Conservation (phyloP, 1,140 invertebrate genomes). For the Paraescarpia echinospica region DNA sequence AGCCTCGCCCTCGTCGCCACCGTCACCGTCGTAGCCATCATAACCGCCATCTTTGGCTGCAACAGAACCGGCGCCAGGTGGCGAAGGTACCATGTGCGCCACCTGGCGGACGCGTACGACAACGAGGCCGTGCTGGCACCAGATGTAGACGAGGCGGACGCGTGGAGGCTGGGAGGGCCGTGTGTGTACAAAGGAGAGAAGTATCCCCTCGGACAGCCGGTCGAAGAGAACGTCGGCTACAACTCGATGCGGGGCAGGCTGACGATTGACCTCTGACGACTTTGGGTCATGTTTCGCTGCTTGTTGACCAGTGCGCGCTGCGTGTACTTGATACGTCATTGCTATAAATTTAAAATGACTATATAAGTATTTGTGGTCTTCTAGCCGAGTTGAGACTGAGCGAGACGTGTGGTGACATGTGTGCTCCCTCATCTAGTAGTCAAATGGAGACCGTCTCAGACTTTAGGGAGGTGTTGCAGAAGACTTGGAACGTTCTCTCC, state of each 20-base stretch:
- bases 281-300: background rate
- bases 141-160: background rate
- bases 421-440: too few species aligned
- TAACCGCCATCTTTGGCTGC: background rate
- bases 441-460: background rate
- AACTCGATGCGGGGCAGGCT: background rate
- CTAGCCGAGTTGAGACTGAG: background rate
- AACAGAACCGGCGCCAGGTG: background rate
- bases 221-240: background rate
- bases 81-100: background rate
- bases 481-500: background rate
- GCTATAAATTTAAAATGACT: too few species aligned
- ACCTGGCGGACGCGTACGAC: background rate
- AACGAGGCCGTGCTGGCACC: background rate
- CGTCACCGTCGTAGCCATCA: background rate
- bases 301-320: background rate
- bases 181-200: background rate
- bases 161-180: background rate
- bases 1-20: background rate
- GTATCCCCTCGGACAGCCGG: background rate
- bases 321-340: background rate
- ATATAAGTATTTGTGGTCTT: background rate
- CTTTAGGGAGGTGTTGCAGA: background rate
- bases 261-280: background rate
- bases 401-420: background rate